A percentile compares a stretch with the other conserved stretches of the same genome.
These are phyloP conservation scores for Phoxinus dragarum DNA, from an alignment of 2,797 vertebrate species.

Conservation along the genomic window DNA sequence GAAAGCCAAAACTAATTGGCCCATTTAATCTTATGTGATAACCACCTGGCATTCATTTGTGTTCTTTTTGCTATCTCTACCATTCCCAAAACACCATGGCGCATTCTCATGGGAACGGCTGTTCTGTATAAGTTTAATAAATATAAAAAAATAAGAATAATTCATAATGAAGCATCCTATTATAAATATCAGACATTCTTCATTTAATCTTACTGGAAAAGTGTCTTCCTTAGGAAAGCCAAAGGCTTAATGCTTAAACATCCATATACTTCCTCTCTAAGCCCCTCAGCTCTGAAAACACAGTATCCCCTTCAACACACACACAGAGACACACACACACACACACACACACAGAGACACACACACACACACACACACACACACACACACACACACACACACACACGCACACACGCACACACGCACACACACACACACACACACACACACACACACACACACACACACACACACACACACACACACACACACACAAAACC, in stretches of 20 bases:
- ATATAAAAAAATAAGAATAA: neutral
- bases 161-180: neutral
- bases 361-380: too few species aligned
- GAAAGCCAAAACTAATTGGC: neutral
- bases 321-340: conserved; percentile 1
- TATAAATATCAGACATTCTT: conserved; percentile 35
- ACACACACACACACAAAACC: conserved; percentile 31
- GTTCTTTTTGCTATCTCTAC: conserved; percentile 17
- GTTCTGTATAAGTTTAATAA: neutral
- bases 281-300: conserved; percentile 57
- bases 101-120: conserved; percentile 16
- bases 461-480: conserved; percentile 10
- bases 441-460: neutral
- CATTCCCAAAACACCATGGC: conserved; percentile 33
- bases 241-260: conserved; percentile 40
- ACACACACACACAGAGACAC: too few species aligned
- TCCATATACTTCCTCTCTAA: conserved; percentile 64
- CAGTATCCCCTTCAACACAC: conserved; percentile 26
- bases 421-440: too few species aligned
- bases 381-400: too few species aligned
- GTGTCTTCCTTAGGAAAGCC: conserved; percentile 40
- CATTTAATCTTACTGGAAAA: conserved; percentile 36
- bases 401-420: too few species aligned
- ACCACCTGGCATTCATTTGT: conserved; percentile 22
- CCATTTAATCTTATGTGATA: neutral